Base-by-base conservation (phyloP, 2,888 invertebrate species). In the Camponotus fellah region DNA sequence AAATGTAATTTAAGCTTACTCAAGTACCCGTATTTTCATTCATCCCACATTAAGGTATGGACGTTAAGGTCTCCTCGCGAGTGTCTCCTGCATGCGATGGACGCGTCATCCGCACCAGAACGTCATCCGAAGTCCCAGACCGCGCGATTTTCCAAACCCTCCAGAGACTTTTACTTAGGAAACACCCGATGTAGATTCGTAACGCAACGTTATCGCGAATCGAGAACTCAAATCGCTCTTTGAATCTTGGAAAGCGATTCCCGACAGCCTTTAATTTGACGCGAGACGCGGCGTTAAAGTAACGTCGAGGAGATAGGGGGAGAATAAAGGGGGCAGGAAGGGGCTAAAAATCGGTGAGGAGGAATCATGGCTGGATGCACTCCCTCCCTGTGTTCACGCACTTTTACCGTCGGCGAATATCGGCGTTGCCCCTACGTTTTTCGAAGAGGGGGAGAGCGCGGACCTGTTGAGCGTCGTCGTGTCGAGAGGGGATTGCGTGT, bases 331-430 rank as follows among this genome's bases (percentile, higher is more conserved):
- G 88, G 89, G 89, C 91, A 92, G 91, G 92, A 93, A 93, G 91
- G 93, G 93, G 94, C 93, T 93, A 92, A 93, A 92, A 94, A 94
- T 94, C 94, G 94, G 94, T 92, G 93, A 93, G 90, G 92, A 94
- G 94, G 94, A 94, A 93, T 92, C 92, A 93, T 91, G 94, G 92
- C 92, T 93, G 91, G 94, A 92, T 94, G 94, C 93, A 87, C 94
- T 94, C 94, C 93, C 94, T 93, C 93, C 92, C 93, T 92, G 89
- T 87, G 88, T 92, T 93, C 92, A 93, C 92, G 91, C 92, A 93
- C 92, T 93, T 94, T 92, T 92, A 91, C 92, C 91, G 90, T 91
- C 91, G 85, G 76, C 85, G 75, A 76, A 85, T 88, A 89, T 90
- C 88, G 89, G 86, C 85, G 80, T 85, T 88, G 87, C 84, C 84